These are phyloP conservation scores for Latrodectus elegans DNA, from an alignment of 2,888 invertebrate genomes.

Conservation along the genomic window DNA sequence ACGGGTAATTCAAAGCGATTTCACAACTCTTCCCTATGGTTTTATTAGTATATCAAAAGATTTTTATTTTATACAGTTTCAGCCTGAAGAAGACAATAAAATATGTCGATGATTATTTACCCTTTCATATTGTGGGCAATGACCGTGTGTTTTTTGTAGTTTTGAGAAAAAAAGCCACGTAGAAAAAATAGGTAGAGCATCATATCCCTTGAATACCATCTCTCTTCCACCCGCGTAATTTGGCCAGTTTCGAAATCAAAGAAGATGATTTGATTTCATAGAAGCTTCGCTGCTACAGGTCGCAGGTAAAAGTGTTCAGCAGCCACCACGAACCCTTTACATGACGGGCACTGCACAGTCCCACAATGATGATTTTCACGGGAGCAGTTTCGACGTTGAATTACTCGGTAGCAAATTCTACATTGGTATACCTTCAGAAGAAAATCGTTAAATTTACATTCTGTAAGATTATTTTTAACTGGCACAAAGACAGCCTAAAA, in stretches of 20 bases:
- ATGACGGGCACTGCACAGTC: slow-evolving; percentile 3
- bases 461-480: background rate
- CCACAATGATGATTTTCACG: background rate
- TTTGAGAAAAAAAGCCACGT: too few relatives aligned
- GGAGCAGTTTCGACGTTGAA: slow-evolving; percentile 1
- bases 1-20: background rate
- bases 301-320: background rate
- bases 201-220: too few relatives aligned
- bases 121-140: too few relatives aligned
- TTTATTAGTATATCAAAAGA: background rate
- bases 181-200: too few relatives aligned
- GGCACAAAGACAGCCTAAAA: too few relatives aligned
- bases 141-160: too few relatives aligned
- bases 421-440: slow-evolving; percentile 22
- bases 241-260: slow-evolving; percentile 38
- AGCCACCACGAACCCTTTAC: background rate
- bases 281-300: background rate
- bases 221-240: background rate
- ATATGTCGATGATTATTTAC: too few relatives aligned
- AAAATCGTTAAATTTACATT: background rate
- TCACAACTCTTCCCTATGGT: background rate
- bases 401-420: slow-evolving; percentile 2
- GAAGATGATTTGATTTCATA: slow-evolving; percentile 1
- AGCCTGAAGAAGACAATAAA: too few relatives aligned
- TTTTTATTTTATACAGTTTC: too few relatives aligned